These are phyloP conservation scores for Pogonocherus hispidulus DNA, from an alignment of 2,888 invertebrate species.

Conservation along the genomic window DNA sequence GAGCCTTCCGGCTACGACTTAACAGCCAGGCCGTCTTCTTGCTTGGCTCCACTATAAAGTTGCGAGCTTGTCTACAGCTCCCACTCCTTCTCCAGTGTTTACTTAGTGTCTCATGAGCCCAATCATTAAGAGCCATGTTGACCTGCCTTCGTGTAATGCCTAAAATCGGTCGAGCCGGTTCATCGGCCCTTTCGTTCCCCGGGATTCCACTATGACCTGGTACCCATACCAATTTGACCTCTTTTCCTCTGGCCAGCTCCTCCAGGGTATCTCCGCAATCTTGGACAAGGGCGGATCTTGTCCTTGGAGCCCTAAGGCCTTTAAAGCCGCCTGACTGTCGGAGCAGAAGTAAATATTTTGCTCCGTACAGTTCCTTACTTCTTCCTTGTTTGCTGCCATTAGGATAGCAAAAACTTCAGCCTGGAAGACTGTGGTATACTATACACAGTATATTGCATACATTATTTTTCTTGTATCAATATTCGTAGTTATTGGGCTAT, in stretches of 20 bases:
- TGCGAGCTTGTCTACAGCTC: too few relatives aligned
- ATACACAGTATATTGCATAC: too few relatives aligned
- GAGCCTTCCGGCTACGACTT: too few relatives aligned
- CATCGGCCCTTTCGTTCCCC: not conserved
- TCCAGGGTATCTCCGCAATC: constrained; percentile 1
- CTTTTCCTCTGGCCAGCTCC: not conserved
- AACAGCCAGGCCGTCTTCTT: too few relatives aligned
- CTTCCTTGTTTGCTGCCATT: not conserved
- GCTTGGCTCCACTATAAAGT: too few relatives aligned
- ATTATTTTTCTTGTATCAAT: too few relatives aligned
- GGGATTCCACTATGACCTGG: not conserved
- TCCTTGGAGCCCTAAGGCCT: not conserved
- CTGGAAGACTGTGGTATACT: too few relatives aligned
- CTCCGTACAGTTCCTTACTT: not conserved
- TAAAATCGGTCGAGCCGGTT: not conserved
- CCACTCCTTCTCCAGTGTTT: too few relatives aligned
- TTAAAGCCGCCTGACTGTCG: not conserved
- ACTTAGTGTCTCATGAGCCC: too few relatives aligned
- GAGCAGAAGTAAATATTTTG: not conserved
- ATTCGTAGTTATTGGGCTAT: too few relatives aligned
- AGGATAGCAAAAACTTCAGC: not conserved
- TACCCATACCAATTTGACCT: not conserved
- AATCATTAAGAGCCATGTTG: too few relatives aligned
- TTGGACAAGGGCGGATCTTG: not conserved
- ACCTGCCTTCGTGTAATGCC: too few relatives aligned